Evolutionary conservation across 2,888 invertebrate genomes (phyloP).

Genomic region (Chorisops tibialis): DNA sequence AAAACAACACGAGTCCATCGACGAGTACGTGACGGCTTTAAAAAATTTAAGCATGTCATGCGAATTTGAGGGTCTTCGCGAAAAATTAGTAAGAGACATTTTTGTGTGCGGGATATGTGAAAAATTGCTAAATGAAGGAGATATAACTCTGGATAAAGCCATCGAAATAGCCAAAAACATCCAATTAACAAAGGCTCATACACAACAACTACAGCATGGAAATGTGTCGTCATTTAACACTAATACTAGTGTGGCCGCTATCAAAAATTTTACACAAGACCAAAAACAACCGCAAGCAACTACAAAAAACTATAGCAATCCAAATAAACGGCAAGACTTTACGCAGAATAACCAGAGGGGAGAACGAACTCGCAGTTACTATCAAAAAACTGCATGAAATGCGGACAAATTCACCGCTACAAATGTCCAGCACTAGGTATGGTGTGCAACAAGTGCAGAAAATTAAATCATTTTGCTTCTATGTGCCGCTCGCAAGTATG

Average conservation of each 20-base stretch:
- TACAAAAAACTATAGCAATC: no score
- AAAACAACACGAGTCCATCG: slow-evolving; percentile 15
- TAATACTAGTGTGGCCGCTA: no score
- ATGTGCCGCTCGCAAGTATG: no score
- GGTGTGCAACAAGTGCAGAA: not conserved
- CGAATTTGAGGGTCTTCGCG: slow-evolving; percentile 31
- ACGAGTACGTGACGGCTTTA: slow-evolving; percentile 19
- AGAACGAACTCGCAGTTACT: no score
- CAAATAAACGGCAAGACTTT: no score
- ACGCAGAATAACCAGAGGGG: no score
- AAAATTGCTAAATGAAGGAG: slow-evolving; percentile 33
- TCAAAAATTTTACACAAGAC: no score
- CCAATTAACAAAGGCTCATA: slow-evolving; percentile 28
- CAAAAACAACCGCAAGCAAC: no score
- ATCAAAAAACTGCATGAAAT: not conserved
- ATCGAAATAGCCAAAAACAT: slow-evolving; percentile 29
- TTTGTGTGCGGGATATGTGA: slow-evolving; percentile 30
- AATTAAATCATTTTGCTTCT: not conserved
- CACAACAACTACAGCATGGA: slow-evolving; percentile 25
- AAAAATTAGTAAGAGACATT: slow-evolving; percentile 33
- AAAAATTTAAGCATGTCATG: slow-evolving; percentile 32
- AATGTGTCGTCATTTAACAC: no score
- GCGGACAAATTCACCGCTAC: not conserved
- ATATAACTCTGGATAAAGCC: slow-evolving; percentile 28
- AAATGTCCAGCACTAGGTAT: not conserved